Evolutionary conservation across 35 echinoderm and acorn worm species (phyloP), one percentile per base, ranked within the genome.

Genomic region (Lytechinus variegatus): DNA sequence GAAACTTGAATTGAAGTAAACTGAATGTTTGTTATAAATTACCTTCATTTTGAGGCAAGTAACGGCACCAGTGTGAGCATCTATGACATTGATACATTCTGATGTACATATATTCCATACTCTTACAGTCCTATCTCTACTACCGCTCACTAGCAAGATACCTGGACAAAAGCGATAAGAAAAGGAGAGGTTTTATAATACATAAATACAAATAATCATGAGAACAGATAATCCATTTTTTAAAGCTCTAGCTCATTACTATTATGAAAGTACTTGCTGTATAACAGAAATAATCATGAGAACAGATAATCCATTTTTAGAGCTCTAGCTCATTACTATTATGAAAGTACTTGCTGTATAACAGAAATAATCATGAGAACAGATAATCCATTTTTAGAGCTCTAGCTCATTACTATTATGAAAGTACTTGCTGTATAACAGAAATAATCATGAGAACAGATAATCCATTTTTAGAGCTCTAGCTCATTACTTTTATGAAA

Each of bases 11-110:
- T 44, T 44, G 33, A 44, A 44, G 33, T 79, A n/a, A 79, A 79
- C 33, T 90, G 11, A 13, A 52, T 14, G 9, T 90, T 55, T 89
- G 14, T 94, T 9, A 54, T 95, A n/a, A n/a, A n/a, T 95, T 96
- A 97, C 96, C 89, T 96, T 96, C 61, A 98, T 55, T 86, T 96
- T 94, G 51, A 98, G 52, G 91, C 97, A 98, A 60, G 97, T 97
- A 27, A 98, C 95, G 16, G 95, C 94, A 87, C 97, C 97, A 28
- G 97, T 96, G 92, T 98, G 97, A 52, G 87, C 95, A 95, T 97
- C 95, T 87, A 98, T 44, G 1, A 96, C 90, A 95, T 95, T 94
- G 33, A 97, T 28, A 87, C 96, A 98, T 27, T 96, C 86, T 5
- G 61, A 54, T 9, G 95, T 96, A 56, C 93, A 89, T 14, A 97